These are phyloP conservation scores for Bhutanitis thaidina DNA, from an alignment of 2,888 invertebrate genomes.

Conservation along the genomic window DNA sequence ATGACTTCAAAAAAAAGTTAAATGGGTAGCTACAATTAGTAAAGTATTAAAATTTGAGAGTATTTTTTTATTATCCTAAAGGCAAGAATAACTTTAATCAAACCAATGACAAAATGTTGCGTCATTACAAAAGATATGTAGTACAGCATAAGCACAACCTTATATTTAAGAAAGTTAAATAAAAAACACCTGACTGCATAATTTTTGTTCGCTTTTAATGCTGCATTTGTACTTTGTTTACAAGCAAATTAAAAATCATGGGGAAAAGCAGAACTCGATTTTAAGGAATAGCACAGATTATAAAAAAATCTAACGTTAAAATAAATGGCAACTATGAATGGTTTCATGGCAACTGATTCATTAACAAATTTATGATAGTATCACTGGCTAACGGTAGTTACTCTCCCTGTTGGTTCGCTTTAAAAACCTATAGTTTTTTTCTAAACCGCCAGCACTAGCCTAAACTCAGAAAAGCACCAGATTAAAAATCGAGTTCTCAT, in stretches of 20 bases:
- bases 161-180: slow-evolving; percentile 29
- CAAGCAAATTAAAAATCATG: slow-evolving; percentile 43
- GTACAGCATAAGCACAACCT: slow-evolving; percentile 63
- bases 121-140: slow-evolving; percentile 49
- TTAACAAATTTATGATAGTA: slow-evolving; percentile 10
- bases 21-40: too few relatives aligned
- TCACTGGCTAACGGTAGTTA: slow-evolving; percentile 1
- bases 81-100: slow-evolving; percentile 41
- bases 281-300: slow-evolving; percentile 15
- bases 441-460: slow-evolving; percentile 3
- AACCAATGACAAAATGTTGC: slow-evolving; percentile 30
- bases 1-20: background rate
- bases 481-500: slow-evolving; percentile 26
- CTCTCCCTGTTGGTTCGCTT: background rate
- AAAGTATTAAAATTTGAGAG: slow-evolving; percentile 32
- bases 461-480: slow-evolving; percentile 25
- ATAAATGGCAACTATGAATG: slow-evolving; percentile 23
- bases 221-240: slow-evolving; percentile 68
- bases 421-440: background rate
- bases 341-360: slow-evolving; percentile 18
- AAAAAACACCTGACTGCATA: slow-evolving; percentile 30
- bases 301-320: slow-evolving; percentile 14
- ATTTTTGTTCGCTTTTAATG: slow-evolving; percentile 44
- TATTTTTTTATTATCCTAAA: slow-evolving; percentile 38
- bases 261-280: slow-evolving; percentile 27